Evolutionary conservation across 2,797 vertebrate genomes (phyloP).

Genomic region (Toxotes lorentzi): DNA sequence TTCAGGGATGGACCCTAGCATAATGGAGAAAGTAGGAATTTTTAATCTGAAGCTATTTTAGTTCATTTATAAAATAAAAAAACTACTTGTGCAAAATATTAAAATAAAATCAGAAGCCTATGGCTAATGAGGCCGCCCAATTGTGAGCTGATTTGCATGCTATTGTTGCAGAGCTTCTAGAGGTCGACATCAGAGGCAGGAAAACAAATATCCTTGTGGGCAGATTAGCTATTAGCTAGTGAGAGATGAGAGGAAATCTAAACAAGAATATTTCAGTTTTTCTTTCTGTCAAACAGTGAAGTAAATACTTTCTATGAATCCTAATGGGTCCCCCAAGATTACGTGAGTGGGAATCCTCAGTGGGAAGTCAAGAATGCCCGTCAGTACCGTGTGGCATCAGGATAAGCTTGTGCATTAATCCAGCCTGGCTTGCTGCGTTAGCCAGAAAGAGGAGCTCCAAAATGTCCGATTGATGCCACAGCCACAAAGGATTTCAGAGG

Average conservation of each 20-base stretch:
- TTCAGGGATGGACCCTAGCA: no score
- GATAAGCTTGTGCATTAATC: constrained; percentile 74
- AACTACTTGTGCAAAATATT: constrained; percentile 30
- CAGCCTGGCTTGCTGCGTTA: constrained; percentile 48
- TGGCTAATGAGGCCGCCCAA: constrained; percentile 41
- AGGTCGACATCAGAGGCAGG: constrained; percentile 59
- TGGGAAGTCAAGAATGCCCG: constrained; percentile 52
- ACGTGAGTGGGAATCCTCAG: constrained; percentile 50
- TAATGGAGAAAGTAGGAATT: constrained; percentile 3
- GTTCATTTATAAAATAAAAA: constrained; percentile 35
- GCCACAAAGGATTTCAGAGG: constrained; percentile 69
- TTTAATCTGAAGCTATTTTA: constrained; percentile 44
- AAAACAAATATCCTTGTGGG: constrained; percentile 44
- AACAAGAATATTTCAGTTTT: constrained; percentile 4
- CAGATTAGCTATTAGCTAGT: constrained; percentile 17
- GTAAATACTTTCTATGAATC: constrained; percentile 57
- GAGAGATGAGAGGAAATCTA: constrained; percentile 23
- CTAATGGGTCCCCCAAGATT: constrained; percentile 59
- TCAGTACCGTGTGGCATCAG: constrained; percentile 57
- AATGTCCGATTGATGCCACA: constrained; percentile 62
- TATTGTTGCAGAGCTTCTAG: constrained; percentile 41
- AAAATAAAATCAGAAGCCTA: constrained; percentile 39
- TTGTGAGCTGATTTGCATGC: constrained; percentile 55
- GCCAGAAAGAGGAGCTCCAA: constrained; percentile 57
- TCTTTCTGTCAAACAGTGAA: constrained; percentile 26